phyloP scores from a whole-genome alignment of 2,113 vertebrate genomes.

The Thunnus maccoyii region DNA sequence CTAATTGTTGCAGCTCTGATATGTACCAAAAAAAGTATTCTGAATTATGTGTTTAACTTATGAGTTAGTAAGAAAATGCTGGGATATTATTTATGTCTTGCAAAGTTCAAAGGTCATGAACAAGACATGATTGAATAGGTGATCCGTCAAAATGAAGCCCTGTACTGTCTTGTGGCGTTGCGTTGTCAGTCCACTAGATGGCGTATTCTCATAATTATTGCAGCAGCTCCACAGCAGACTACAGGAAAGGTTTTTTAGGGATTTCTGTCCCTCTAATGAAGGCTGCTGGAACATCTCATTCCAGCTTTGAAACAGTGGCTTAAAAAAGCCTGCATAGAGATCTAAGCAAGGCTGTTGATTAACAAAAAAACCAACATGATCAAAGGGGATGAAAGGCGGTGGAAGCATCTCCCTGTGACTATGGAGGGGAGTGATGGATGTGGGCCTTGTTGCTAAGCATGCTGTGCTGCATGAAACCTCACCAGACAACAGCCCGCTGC shows the following conservation, averaged over 20 bases:
- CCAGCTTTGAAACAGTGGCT: background rate
- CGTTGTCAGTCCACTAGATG: slow-evolving; percentile 63
- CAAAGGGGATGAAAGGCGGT: background rate
- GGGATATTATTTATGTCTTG: no score
- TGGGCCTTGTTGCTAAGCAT: slow-evolving; percentile 52
- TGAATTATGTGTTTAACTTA: no score
- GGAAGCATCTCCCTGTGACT: background rate
- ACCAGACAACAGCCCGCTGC: slow-evolving; percentile 27
- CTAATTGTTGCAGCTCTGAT: no score
- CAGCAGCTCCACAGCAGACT: background rate
- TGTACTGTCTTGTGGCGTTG: background rate
- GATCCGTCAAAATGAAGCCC: no score
- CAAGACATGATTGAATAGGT: no score
- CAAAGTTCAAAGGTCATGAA: no score
- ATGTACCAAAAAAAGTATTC: no score
- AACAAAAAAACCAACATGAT: background rate
- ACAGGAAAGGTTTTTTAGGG: background rate
- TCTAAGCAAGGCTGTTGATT: background rate
- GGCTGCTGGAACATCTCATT: background rate
- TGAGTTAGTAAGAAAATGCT: no score
- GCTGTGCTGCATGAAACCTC: slow-evolving; percentile 41
- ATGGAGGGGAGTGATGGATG: slow-evolving; percentile 15
- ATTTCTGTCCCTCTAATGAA: background rate
- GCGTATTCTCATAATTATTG: background rate
- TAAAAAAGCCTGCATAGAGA: background rate